Base-by-base conservation (phyloP, 92 coral and sea anemone genomes). In the Epizoanthus illoricatus region DNA sequence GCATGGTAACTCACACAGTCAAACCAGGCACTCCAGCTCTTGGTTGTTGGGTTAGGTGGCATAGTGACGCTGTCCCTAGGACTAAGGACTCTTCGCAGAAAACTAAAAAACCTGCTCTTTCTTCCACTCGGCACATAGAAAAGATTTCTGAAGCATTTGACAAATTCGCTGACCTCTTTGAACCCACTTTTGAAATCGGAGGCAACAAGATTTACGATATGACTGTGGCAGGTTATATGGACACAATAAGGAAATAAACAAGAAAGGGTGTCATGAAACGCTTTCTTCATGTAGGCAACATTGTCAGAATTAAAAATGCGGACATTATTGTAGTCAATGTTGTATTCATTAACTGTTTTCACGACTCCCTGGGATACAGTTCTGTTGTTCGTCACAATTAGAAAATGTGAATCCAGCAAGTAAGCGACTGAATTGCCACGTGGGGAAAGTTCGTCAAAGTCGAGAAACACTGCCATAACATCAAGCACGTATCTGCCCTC, bases 181-280 rank as follows among this genome's bases (percentile, higher is more conserved):
- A 84, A 74, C 55, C 21, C 42, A 58, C 45, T 84, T 62, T 80
- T 80, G 84, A 80, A 80, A 75, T 80, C 84, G 41, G 84, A 65
- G 42, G 47, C 64, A 49, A 80, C 61, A 58, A 80, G 74, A 67
- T 80, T 80, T 15, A 80, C 84, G 41, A 81, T 45, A 43, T 81
- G 75, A 68, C 85, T 81, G 33, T 81, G 75, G 76, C 85, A 69
- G 42, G 85, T 89, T 60, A 89, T 86, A 66, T 89, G 92, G 21
- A 83, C 80, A 20, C 84, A 89, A 6, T 41, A 19, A 54, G 89
- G 87, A 55, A 89, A 86, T 41, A 89, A 28, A 52, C 86, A 78
- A 1, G 90, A 89, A 59, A 83, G 84, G 10, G 88, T 86, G 16
- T 70, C n/a, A 21, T 18, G 24, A 56, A 74, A 83, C 23, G 85